phyloP scores from a whole-genome alignment of 2,888 invertebrate species.

The Dryobotodes eremita region DNA sequence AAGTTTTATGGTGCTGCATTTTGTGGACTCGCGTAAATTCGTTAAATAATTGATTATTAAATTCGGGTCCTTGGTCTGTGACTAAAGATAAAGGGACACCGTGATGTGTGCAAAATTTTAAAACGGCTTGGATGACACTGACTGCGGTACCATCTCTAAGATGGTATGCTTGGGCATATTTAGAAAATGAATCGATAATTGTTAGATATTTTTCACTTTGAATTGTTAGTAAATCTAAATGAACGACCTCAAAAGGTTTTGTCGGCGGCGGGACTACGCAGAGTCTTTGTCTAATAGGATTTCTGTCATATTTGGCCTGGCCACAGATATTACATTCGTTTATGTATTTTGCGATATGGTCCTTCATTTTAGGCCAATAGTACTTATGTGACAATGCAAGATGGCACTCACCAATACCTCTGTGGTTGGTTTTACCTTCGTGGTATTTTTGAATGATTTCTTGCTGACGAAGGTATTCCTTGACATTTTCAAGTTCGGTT shows the following conservation, averaged over 20 bases:
- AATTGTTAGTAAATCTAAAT: slow-evolving; percentile 16
- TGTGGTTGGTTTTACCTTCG: slow-evolving; percentile 18
- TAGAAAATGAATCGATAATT: slow-evolving; percentile 22
- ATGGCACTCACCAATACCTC: slow-evolving; percentile 20
- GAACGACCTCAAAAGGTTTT: slow-evolving; percentile 23
- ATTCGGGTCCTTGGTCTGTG: slow-evolving; percentile 20
- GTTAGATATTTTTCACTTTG: slow-evolving; percentile 28
- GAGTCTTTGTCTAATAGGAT: slow-evolving; percentile 16
- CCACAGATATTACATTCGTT: slow-evolving; percentile 15
- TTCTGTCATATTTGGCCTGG: slow-evolving; percentile 22
- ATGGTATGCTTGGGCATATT: slow-evolving; percentile 19
- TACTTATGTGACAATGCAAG: slow-evolving; percentile 6
- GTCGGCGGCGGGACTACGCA: slow-evolving; percentile 7
- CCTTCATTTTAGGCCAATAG: slow-evolving; percentile 30
- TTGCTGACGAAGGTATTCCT: slow-evolving; percentile 20
- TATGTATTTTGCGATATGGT: slow-evolving; percentile 1
- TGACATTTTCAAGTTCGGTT: slow-evolving; percentile 15
- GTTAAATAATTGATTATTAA: slow-evolving; percentile 22
- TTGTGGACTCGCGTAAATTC: slow-evolving; percentile 30
- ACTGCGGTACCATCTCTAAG: slow-evolving; percentile 23
- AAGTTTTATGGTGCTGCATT: slow-evolving; percentile 23
- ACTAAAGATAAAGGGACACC: slow-evolving; percentile 24
- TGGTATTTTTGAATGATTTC: slow-evolving; percentile 19
- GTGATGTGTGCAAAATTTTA: slow-evolving; percentile 22
- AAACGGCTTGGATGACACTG: slow-evolving; percentile 17